phyloP scores from a whole-genome alignment of 1,140 invertebrate species.

The Meloidogyne exigua region DNA sequence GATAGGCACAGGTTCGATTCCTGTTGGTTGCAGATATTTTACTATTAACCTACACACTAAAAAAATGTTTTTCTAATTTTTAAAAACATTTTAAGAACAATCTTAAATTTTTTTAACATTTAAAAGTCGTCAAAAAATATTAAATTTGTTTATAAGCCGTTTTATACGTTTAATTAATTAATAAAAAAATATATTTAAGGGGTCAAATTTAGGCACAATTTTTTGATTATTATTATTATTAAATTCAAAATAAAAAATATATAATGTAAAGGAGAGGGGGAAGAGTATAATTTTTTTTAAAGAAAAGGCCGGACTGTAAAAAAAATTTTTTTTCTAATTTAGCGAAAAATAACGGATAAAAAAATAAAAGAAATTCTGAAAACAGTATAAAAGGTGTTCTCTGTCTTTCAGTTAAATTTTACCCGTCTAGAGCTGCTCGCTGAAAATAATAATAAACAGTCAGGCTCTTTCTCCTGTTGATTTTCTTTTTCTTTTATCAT shows the following conservation, averaged over 20 bases:
- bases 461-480: background rate
- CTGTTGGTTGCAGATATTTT: no score
- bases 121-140: no score
- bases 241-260: constrained; percentile 2
- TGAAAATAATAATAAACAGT: background rate
- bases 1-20: no score
- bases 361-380: background rate
- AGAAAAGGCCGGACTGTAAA: no score
- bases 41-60: no score
- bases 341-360: background rate
- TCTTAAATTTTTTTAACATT: no score
- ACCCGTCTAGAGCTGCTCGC: constrained; percentile 3
- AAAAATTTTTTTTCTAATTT: background rate
- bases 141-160: no score
- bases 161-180: no score
- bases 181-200: no score
- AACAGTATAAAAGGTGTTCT: background rate
- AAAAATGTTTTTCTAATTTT: no score
- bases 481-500: background rate
- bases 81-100: no score
- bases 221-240: no score
- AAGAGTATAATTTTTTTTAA: background rate
- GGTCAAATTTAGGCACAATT: background rate
- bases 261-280: background rate
- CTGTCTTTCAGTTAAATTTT: background rate